Percentiles rank a stretch among this genome's conserved stretches.
Conservation (phyloP, 2,888 invertebrate species). For the Arenicola marina region DNA sequence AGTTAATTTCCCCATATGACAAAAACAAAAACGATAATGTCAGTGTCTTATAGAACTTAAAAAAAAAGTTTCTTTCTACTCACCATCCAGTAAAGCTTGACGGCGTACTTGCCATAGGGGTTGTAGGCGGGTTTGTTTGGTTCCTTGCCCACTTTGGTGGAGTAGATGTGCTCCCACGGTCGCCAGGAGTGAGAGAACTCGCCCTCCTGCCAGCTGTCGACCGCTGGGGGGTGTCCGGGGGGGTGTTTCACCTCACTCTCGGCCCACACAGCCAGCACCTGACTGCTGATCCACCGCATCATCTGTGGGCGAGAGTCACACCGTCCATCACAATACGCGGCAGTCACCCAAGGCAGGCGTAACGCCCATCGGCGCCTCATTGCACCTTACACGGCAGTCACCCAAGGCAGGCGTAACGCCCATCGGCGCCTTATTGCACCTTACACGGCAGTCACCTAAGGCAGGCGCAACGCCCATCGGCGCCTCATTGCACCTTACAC, state of each 20-base stretch:
- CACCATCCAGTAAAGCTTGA: slow-evolving; percentile 62
- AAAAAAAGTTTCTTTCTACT: slow-evolving; percentile 18
- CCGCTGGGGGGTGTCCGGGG: neutral
- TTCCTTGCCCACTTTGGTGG: slow-evolving; percentile 56
- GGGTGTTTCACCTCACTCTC: slow-evolving; percentile 32
- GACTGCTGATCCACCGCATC: slow-evolving; percentile 58
- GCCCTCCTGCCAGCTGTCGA: slow-evolving; percentile 13
- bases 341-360: too few relatives aligned
- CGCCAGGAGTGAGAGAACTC: slow-evolving; percentile 49
- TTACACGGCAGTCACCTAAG: too few relatives aligned
- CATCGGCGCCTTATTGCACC: too few relatives aligned
- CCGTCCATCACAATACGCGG: too few relatives aligned
- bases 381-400: too few relatives aligned
- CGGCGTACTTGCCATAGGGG: slow-evolving; percentile 60
- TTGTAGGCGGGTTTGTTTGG: slow-evolving; percentile 58
- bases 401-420: too few relatives aligned
- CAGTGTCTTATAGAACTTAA: neutral
- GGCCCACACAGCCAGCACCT: slow-evolving; percentile 58
- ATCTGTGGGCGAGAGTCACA: too few relatives aligned
- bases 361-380: too few relatives aligned
- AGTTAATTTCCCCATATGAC: too few relatives aligned
- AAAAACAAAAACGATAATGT: too few relatives aligned
- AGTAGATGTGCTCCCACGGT: slow-evolving; percentile 62
- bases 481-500: too few relatives aligned
- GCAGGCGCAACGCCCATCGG: too few relatives aligned